Percentiles rank a stretch among this genome's conserved stretches.
These are phyloP conservation scores for Scomber colias DNA, from an alignment of 2,113 vertebrate genomes.

Conservation along the genomic window DNA sequence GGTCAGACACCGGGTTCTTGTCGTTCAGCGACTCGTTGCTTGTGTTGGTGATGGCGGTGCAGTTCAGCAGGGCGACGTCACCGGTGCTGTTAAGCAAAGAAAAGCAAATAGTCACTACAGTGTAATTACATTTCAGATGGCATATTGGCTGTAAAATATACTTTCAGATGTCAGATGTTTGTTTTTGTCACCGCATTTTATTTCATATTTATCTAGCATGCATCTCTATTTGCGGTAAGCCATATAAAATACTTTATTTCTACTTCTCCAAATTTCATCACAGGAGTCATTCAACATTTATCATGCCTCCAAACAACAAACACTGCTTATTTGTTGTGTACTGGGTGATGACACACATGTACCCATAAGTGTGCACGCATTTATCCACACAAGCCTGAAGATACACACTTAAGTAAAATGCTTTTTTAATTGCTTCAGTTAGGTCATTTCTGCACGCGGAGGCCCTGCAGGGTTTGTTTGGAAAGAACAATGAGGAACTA, in stretches of 20 bases:
- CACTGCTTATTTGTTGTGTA: background rate
- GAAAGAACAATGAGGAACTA: constrained; percentile 42
- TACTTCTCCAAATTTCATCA: too few relatives aligned
- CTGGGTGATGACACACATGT: background rate
- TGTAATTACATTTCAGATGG: too few relatives aligned
- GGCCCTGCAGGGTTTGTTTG: background rate
- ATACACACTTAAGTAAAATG: background rate
- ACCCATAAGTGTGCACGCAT: background rate
- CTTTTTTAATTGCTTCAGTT: constrained; percentile 5
- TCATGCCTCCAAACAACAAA: background rate
- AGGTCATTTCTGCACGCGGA: constrained; percentile 5
- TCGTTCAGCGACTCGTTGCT: constrained; percentile 95
- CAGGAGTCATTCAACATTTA: background rate
- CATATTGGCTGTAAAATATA: too few relatives aligned
- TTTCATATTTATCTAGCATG: background rate
- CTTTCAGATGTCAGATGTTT: too few relatives aligned
- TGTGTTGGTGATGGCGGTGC: constrained; percentile 95
- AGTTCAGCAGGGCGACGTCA: constrained; percentile 92
- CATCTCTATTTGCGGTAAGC: background rate
- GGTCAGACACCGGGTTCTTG: constrained; percentile 95
- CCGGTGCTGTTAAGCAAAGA: constrained; percentile 85
- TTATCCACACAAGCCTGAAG: background rate
- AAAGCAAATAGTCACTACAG: background rate
- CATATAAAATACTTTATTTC: too few relatives aligned
- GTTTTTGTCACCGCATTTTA: background rate